Conservation (phyloP, 2,113 vertebrate genomes). For the Heliornis fulica region DNA sequence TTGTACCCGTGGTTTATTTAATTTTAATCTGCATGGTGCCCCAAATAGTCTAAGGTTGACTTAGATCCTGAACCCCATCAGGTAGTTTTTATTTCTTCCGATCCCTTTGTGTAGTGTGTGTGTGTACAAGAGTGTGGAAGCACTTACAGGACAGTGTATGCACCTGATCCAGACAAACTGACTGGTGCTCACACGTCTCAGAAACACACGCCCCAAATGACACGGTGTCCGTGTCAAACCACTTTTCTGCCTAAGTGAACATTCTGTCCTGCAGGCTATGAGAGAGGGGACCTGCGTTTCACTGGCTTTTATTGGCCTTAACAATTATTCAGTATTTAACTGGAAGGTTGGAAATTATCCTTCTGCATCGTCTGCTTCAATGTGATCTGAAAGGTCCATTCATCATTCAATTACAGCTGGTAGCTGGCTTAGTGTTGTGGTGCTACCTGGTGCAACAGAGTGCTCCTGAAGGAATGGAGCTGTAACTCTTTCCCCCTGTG, state of each 20-base stretch:
- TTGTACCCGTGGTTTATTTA: background rate
- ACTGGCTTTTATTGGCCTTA: background rate
- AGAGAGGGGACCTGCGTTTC: background rate
- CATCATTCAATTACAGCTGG: slow-evolving; percentile 79
- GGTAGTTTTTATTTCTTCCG: background rate
- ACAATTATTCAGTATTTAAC: background rate
- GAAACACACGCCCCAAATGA: background rate
- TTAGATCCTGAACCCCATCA: background rate
- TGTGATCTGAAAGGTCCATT: slow-evolving; percentile 71
- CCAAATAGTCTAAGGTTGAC: background rate
- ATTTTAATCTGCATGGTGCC: background rate
- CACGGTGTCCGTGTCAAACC: background rate
- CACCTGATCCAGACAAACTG: background rate
- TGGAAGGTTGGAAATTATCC: background rate
- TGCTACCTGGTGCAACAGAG: slow-evolving; percentile 55
- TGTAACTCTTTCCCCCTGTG: background rate
- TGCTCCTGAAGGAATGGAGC: slow-evolving; percentile 40
- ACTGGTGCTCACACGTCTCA: background rate
- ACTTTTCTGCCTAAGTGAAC: background rate
- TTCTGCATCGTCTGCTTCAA: background rate
- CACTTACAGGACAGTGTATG: background rate
- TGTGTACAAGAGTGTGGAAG: no score
- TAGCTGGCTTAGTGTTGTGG: slow-evolving; percentile 75
- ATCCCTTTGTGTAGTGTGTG: no score
- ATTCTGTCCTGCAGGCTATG: background rate